These are phyloP conservation scores for Schizaphis graminum DNA, from an alignment of 2,888 invertebrate species.

Conservation along the genomic window DNA sequence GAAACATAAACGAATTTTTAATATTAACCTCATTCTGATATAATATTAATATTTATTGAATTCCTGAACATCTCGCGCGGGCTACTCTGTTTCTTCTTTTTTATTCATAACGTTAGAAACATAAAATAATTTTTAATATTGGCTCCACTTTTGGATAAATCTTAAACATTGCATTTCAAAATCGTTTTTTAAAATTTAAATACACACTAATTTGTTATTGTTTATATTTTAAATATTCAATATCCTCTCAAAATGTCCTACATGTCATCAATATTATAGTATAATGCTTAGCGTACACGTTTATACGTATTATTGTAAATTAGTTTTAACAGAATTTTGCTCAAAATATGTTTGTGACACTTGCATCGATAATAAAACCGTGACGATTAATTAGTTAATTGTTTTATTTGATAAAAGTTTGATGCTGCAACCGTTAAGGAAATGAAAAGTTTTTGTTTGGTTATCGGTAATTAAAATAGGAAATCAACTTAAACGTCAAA, in stretches of 20 bases:
- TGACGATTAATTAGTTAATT: neutral
- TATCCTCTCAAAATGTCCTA: neutral
- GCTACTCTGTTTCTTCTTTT: neutral
- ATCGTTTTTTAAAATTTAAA: neutral
- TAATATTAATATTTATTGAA: slow-evolving; percentile 6
- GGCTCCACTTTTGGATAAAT: rapidly evolving
- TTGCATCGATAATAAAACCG: neutral
- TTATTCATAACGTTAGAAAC: neutral
- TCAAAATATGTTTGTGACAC: neutral
- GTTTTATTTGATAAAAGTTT: neutral
- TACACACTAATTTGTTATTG: neutral
- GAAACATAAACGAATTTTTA: neutral
- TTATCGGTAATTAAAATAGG: slow-evolving; percentile 14
- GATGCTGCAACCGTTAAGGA: neutral
- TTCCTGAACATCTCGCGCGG: neutral
- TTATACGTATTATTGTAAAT: neutral
- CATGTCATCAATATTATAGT: neutral
- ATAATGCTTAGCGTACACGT: neutral
- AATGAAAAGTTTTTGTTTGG: neutral
- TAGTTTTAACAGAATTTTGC: neutral
- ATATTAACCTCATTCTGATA: neutral
- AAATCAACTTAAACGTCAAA: neutral
- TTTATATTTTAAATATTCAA: too few species aligned
- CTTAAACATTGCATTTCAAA: neutral
- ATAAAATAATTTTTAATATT: neutral